These are phyloP conservation scores for Pseudobourletiella spinata DNA, from an alignment of 1,140 invertebrate species.

Conservation along the genomic window DNA sequence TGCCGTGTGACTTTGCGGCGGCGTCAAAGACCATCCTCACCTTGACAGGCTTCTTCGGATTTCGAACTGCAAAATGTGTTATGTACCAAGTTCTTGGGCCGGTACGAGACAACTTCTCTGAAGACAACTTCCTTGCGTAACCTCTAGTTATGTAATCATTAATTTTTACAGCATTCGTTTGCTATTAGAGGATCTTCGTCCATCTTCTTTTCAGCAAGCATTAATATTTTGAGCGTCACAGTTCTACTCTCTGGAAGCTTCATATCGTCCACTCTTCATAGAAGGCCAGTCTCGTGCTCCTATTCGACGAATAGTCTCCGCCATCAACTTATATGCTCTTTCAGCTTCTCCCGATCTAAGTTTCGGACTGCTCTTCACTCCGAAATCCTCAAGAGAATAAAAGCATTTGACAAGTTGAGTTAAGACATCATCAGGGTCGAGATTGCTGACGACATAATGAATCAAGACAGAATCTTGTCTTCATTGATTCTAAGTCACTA, in stretches of 20 bases:
- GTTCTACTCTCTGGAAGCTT: constrained; percentile 1
- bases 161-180: constrained; percentile 6
- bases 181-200: too few relatives aligned
- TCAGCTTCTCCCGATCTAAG: constrained; percentile 14
- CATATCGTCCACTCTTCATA: constrained; percentile 11
- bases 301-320: not conserved
- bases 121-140: constrained; percentile 1
- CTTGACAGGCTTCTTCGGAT: constrained; percentile 15
- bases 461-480: too few relatives aligned
- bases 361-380: constrained; percentile 5
- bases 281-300: constrained; percentile 2
- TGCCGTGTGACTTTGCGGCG: constrained; percentile 7
- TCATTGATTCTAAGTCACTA: too few relatives aligned
- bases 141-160: constrained; percentile 12
- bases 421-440: constrained; percentile 7
- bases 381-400: constrained; percentile 17
- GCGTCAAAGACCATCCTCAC: too few relatives aligned
- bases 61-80: constrained; percentile 13
- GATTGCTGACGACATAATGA: too few relatives aligned
- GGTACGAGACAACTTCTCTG: not conserved
- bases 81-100: constrained; percentile 2
- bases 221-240: too few relatives aligned
- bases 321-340: constrained; percentile 1
- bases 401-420: constrained; percentile 9
- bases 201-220: too few relatives aligned